Evolutionary conservation across 2,888 invertebrate genomes (phyloP).

Genomic region (Anorthoa munda): DNA sequence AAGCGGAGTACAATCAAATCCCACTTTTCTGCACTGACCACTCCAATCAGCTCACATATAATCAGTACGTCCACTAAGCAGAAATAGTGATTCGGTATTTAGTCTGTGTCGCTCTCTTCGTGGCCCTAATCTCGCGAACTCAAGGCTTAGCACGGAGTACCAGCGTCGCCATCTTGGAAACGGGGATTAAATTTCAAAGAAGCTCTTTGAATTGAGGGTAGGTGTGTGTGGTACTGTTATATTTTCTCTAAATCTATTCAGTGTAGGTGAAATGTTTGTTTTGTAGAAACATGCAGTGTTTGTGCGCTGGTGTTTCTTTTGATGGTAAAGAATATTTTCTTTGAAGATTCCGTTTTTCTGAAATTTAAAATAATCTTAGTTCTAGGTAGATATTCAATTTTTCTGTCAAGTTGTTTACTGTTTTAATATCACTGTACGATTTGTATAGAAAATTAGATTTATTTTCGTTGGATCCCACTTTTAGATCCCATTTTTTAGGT

Average conservation of each 20-base stretch:
- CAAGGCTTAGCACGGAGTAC: constrained; percentile 75
- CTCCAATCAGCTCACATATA: constrained; percentile 11
- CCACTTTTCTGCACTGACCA: background rate
- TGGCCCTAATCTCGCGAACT: constrained; percentile 74
- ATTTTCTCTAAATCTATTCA: constrained; percentile 52
- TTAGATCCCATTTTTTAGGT: no score
- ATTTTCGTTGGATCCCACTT: no score
- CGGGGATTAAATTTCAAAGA: constrained; percentile 82
- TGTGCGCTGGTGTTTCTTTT: background rate
- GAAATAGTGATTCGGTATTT: constrained; percentile 54
- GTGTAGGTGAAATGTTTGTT: constrained; percentile 17
- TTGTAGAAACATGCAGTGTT: background rate
- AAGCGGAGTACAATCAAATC: background rate
- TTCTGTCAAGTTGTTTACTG: background rate
- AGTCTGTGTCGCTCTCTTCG: constrained; percentile 68
- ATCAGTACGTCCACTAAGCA: constrained; percentile 13
- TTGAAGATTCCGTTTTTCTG: background rate
- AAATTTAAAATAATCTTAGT: background rate
- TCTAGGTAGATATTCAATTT: background rate
- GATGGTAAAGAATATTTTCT: background rate
- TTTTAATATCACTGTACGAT: background rate
- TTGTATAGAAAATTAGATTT: no score
- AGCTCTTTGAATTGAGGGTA: constrained; percentile 71
- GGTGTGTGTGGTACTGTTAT: constrained; percentile 47
- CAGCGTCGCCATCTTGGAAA: constrained; percentile 77